Evolutionary conservation across 2,113 vertebrate genomes (phyloP), one percentile per base, ranked within the genome.

Genomic region (Oxyruncus cristatus): DNA sequence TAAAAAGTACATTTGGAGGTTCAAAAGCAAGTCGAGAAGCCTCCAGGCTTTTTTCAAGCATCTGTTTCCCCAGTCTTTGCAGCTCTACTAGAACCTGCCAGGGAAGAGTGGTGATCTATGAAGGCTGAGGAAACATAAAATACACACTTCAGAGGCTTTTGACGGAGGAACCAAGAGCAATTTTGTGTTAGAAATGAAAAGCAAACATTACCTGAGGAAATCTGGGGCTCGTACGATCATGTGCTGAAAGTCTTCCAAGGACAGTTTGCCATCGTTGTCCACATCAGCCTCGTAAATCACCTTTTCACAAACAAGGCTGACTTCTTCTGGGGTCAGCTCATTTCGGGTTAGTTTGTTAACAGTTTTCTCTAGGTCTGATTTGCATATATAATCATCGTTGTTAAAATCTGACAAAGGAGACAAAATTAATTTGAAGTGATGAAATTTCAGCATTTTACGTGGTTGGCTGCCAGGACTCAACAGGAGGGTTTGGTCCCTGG

Each of bases 211-310:
- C 99, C 99, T 99, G 98, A 99, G 99, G 97, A 99, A 99, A 81
- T 99, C 99, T 1, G 99, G 99, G 3, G 99, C 99, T 84, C 98
- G 97, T 63, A 98, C 33, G 5, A 99, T 99, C 99, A 99, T 99
- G 50, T 98, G 99, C 97, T 99, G 99, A 79, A 99, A 99, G 96
- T 99, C 99, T 85, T 99, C 99, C 67, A 99, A 91, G 7, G 99
- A 99, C 49, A 99, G 98, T 9, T 99, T 99, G 30, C 99, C 99
- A 0, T 99, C 99, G 0, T 99, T 99, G 97, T 99, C 99, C 70
- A 98, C 96, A 39, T 99, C 99, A 0, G 99, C 98, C 94, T 99
- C 99, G 0, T 99, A 98, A 12, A 99, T 98, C 74, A 99, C 99
- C 97, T 99, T 99, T n/a, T 99, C 99, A 16, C 99, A 99, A 14